Evolutionary conservation across 2,888 invertebrate genomes (phyloP).

Genomic region (Corbicula japonica): DNA sequence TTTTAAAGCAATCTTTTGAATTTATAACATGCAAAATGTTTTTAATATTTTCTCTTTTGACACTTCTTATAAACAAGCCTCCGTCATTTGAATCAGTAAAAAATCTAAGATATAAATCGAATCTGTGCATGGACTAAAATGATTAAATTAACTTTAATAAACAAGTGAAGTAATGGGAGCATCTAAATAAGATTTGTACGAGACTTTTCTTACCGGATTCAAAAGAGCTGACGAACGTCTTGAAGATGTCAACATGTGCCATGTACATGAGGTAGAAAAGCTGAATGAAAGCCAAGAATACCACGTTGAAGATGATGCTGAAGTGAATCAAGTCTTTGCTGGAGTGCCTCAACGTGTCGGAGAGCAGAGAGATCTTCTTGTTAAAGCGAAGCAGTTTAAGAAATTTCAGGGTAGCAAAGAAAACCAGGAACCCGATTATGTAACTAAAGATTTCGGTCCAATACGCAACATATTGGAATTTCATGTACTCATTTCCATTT

Average conservation of each 20-base stretch:
- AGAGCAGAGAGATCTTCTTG: constrained; percentile 57
- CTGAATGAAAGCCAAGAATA: constrained; percentile 86
- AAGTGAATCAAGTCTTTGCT: constrained; percentile 83
- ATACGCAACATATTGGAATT: constrained; percentile 65
- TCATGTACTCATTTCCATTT: constrained; percentile 51
- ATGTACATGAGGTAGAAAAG: constrained; percentile 85
- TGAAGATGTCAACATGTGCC: constrained; percentile 74
- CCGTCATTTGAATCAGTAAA: too few relatives aligned
- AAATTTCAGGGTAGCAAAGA: constrained; percentile 66
- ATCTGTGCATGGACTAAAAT: too few relatives aligned
- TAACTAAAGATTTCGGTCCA: constrained; percentile 64
- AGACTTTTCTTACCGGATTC: constrained; percentile 81
- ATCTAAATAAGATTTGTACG: too few relatives aligned
- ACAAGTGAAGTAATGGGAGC: too few relatives aligned
- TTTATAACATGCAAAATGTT: too few relatives aligned
- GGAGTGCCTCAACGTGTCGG: constrained; percentile 64
- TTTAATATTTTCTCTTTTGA: too few relatives aligned
- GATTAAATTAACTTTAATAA: too few relatives aligned
- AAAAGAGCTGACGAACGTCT: constrained; percentile 72
- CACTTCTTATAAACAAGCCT: too few relatives aligned
- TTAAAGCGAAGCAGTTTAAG: constrained; percentile 70
- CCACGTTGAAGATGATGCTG: constrained; percentile 84
- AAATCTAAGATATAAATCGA: too few relatives aligned
- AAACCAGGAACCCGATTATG: constrained; percentile 56
- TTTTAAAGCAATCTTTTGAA: too few relatives aligned